Percentiles rank a stretch among this genome's conserved stretches.
Evolutionary conservation across 2,797 vertebrate genomes (phyloP).

Genomic region (Squalus acanthias): DNA sequence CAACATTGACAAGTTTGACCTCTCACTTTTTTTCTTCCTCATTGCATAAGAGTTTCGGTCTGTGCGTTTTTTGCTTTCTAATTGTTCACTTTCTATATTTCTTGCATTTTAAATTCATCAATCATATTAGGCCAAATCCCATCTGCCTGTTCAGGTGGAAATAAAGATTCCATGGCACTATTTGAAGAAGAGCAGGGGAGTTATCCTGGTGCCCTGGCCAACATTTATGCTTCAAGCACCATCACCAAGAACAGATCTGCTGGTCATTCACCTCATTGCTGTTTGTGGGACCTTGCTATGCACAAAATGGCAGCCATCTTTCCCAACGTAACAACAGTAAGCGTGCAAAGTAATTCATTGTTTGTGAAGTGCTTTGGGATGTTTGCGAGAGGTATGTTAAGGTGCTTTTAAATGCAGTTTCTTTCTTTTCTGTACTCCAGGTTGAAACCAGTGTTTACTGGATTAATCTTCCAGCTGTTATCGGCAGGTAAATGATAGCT

Average conservation of each 20-base stretch:
- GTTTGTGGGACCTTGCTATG: not conserved
- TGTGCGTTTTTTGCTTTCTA: not conserved
- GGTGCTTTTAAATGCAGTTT: not conserved
- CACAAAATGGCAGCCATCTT: not conserved
- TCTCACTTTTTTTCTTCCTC: not conserved
- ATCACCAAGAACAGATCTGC: not conserved
- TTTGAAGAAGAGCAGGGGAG: not conserved
- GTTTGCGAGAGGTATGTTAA: not conserved
- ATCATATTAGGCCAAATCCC: not conserved
- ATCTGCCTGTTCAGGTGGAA: not conserved
- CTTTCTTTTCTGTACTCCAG: not conserved
- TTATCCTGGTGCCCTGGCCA: not conserved
- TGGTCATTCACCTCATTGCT: not conserved
- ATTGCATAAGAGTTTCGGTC: not conserved
- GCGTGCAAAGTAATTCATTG: not conserved
- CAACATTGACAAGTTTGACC: not conserved
- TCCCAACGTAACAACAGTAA: not conserved
- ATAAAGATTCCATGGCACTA: not conserved
- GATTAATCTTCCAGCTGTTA: not conserved
- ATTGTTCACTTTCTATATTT: not conserved
- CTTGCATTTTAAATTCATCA: not conserved
- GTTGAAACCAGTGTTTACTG: not conserved
- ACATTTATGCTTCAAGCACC: not conserved
- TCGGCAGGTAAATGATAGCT: not conserved
- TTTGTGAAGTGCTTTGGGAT: not conserved